Evolutionary conservation across 2,113 vertebrate species (phyloP).

Genomic region (Trochalopteron elliotii): DNA sequence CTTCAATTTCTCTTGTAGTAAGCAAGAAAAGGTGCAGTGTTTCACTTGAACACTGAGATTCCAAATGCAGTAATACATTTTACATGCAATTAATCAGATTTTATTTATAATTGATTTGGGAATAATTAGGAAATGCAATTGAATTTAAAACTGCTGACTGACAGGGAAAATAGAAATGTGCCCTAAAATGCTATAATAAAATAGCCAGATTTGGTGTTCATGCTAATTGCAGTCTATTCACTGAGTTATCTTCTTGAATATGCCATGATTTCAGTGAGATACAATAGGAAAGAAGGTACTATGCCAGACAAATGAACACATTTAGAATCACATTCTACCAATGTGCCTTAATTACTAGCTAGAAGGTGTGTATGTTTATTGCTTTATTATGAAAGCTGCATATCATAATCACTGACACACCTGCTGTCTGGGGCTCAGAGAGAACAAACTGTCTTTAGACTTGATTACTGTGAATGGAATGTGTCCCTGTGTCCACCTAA

Average conservation of each 20-base stretch:
- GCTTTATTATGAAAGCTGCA: not conserved
- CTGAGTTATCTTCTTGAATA: not conserved
- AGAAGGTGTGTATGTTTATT: not conserved
- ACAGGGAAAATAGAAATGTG: not conserved
- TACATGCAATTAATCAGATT: not conserved
- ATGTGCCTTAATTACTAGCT: not conserved
- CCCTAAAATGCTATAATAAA: not conserved
- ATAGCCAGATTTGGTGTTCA: not conserved
- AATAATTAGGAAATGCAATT: constrained; percentile 6
- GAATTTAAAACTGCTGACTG: not conserved
- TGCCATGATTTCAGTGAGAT: not conserved
- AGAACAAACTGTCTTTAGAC: not conserved
- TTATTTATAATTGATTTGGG: not conserved
- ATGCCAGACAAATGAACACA: not conserved
- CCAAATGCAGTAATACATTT: not conserved
- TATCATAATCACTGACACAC: not conserved
- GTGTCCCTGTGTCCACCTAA: not conserved
- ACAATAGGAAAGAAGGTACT: not conserved
- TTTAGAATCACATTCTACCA: not conserved
- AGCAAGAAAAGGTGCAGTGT: not conserved
- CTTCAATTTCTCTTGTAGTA: not conserved
- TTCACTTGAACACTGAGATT: not conserved
- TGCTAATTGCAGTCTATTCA: not conserved
- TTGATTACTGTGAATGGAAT: not conserved
- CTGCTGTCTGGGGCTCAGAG: not conserved